Base-by-base conservation (phyloP, 2,113 vertebrate species). In the Elephantulus edwardii region DNA sequence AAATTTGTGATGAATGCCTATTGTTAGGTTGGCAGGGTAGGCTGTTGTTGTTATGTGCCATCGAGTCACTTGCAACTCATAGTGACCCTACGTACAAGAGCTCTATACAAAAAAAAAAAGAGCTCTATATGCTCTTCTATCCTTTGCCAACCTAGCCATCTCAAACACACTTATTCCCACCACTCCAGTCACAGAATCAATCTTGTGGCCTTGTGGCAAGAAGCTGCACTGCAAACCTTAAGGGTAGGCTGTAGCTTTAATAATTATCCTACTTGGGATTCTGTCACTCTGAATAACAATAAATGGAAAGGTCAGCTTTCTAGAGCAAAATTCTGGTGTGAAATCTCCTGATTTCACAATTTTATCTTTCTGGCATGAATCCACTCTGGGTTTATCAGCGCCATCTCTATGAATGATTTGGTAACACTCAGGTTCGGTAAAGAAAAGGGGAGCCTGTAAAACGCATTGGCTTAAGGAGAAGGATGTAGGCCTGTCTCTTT, bases 301-400 rank as follows among this genome's bases (percentile, higher is more conserved):
- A 60, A 64, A 30, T 3, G 80, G 20, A 30, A 76, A 76, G 62
- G 2, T 89, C 60, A 78, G 3, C 66, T 64, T 86, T 81, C 60
- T 88, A 50, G 40, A 92, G 42, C 78, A 78, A 86, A 90, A 81
- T 80, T 81, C 33, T 86, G 38, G 9, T 42, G 52, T 60, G 74
- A 87, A 92, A 52, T 80, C 46, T 50, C 7, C 30, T 22, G 20
- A 0, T 71, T n/a, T n/a, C n/a, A n/a, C n/a, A n/a, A n/a, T n/a
- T 75, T 88, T 6, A 38, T 30, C 79, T 79, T 79, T 72, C 38
- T 50, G 24, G 56, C 35, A 64, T 70, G 56, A 35, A 64, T 70
- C 62, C 2, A 1, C 83, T 24, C 46, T 76, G 14, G 46, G 71
- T 35, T 8, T 38, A 12, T 78, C 38, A 60, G 35, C 46, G 24